A percentile compares a stretch with the other conserved stretches of the same genome.
These are phyloP conservation scores for Conus betulinus DNA, from an alignment of 1,140 invertebrate species.

Conservation along the genomic window DNA sequence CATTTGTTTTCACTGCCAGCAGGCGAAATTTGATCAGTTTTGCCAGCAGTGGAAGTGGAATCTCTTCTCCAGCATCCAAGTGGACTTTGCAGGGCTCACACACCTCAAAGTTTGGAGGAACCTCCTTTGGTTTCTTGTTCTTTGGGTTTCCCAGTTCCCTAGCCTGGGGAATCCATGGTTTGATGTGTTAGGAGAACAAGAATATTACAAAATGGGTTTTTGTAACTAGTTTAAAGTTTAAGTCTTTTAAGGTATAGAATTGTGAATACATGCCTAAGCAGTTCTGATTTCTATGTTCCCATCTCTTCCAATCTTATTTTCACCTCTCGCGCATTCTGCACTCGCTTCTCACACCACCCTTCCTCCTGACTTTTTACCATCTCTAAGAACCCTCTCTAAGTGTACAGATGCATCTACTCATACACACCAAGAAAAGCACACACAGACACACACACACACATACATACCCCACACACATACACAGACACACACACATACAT, in stretches of 20 bases:
- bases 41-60: slow-evolving; percentile 68
- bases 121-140: slow-evolving; percentile 71
- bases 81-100: slow-evolving; percentile 70
- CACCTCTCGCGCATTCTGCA: too few relatives aligned
- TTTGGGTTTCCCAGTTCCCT: slow-evolving; percentile 73
- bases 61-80: slow-evolving; percentile 70
- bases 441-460: background rate
- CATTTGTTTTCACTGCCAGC: slow-evolving; percentile 67
- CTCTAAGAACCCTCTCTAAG: too few relatives aligned
- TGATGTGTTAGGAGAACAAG: too few relatives aligned
- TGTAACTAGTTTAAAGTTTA: too few relatives aligned
- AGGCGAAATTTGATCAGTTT: slow-evolving; percentile 73
- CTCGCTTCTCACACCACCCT: too few relatives aligned
- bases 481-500: background rate
- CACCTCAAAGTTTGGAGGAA: slow-evolving; percentile 68
- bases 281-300: too few relatives aligned
- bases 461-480: background rate
- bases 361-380: too few relatives aligned
- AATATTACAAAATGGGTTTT: too few relatives aligned
- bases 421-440: background rate
- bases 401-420: background rate
- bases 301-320: too few relatives aligned
- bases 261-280: too few relatives aligned
- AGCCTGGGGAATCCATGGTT: slow-evolving; percentile 53
- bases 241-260: too few relatives aligned